These are phyloP conservation scores for Anticlea derivata DNA, from an alignment of 2,888 invertebrate genomes.

Conservation along the genomic window DNA sequence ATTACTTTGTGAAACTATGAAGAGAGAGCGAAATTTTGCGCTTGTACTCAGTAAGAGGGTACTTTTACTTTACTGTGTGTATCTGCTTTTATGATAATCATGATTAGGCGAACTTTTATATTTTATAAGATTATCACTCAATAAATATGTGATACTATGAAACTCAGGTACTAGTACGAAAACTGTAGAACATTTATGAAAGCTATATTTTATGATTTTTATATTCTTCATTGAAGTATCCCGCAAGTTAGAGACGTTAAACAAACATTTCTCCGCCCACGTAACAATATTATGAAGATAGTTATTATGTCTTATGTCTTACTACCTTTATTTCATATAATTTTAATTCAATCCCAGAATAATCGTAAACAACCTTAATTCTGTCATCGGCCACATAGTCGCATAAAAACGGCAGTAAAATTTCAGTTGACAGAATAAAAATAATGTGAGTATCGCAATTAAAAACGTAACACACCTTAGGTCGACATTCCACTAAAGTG, in stretches of 20 bases:
- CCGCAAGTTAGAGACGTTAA: constrained; percentile 41
- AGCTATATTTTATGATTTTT: background rate
- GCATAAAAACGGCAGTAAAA: constrained; percentile 76
- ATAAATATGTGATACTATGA: too few relatives aligned
- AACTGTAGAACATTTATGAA: background rate
- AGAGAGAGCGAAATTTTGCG: too few relatives aligned
- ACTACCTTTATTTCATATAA: constrained; percentile 68
- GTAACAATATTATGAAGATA: constrained; percentile 58
- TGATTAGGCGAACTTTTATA: too few relatives aligned
- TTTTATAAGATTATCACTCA: too few relatives aligned
- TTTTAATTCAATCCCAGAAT: constrained; percentile 64
- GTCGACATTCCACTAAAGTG: constrained; percentile 9
- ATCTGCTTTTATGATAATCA: too few relatives aligned
- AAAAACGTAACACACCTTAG: constrained; percentile 69
- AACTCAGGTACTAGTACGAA: too few relatives aligned
- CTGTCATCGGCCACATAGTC: constrained; percentile 75
- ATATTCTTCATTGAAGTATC: background rate
- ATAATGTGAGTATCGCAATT: constrained; percentile 76
- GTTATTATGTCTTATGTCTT: constrained; percentile 57
- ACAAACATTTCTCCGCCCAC: constrained; percentile 53
- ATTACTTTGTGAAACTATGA: too few relatives aligned
- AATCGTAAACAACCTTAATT: constrained; percentile 77
- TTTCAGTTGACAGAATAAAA: constrained; percentile 70
- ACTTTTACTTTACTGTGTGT: too few relatives aligned
- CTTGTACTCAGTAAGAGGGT: too few relatives aligned